Evolutionary conservation across 1,140 invertebrate species (phyloP).

Genomic region (Apocrypta bakeri): DNA sequence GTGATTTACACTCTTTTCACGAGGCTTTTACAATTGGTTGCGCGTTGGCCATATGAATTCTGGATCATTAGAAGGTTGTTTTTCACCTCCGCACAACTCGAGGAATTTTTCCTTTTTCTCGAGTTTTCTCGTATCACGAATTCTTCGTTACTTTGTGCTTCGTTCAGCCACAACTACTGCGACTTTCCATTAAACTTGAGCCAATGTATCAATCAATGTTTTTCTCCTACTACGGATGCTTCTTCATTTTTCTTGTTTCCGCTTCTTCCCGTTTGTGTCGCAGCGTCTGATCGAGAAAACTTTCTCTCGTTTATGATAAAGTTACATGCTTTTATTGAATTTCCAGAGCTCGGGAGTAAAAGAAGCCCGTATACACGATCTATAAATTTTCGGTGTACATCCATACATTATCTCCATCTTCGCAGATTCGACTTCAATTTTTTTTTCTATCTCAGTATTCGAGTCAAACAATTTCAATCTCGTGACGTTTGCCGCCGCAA

Average conservation of each 20-base stretch:
- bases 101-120: too few relatives aligned
- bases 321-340: background rate
- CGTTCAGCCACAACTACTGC: background rate
- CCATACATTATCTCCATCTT: background rate
- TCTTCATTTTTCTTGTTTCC: constrained; percentile 12
- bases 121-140: constrained; percentile 42
- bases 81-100: background rate
- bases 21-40: constrained; percentile 17
- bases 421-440: background rate
- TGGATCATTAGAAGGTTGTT: constrained; percentile 40
- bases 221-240: background rate
- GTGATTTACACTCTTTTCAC: constrained; percentile 36
- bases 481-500: background rate
- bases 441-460: background rate
- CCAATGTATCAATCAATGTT: constrained; percentile 50
- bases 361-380: too few relatives aligned
- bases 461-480: background rate
- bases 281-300: constrained; percentile 18
- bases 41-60: background rate
- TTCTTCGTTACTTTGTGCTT: constrained; percentile 40
- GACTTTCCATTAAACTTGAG: constrained; percentile 47
- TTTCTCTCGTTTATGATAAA: background rate
- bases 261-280: constrained; percentile 14
- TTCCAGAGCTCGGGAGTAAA: background rate
- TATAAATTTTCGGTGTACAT: background rate